Base-by-base conservation (phyloP, 2,113 vertebrate genomes). In the Saguinus imperator region DNA sequence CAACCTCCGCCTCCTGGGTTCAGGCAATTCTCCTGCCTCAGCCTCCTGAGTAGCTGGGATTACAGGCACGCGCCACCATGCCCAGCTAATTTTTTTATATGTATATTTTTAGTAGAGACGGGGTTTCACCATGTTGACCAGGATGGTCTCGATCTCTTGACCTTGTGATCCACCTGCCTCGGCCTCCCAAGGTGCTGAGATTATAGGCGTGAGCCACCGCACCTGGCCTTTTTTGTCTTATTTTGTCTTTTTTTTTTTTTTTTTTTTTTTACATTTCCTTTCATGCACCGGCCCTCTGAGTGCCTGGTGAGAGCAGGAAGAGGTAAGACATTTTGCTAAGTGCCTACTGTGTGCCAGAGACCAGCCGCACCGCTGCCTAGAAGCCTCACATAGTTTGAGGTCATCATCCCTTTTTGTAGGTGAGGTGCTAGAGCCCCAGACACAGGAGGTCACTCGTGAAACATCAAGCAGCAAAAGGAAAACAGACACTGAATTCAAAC, bases 281-380 rank as follows among this genome's bases (percentile, higher is more conserved):
- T 21, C 0, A 0, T 20, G 11, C 11, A 1, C 3, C 1, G 12
- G 48, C 13, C 43, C 29, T 37, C 73, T 40, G 55, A n/a, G 9
- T 17, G 80, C 40, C 68, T 27, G 68, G 20, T 43, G 13, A 35
- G 18, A 45, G 37, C 8, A 79, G 77, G 84, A 88, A 10, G 14
- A 64, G n/a, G 58, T 12, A 17, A 52, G 43, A 6, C 27, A 76
- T 86, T 81, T 13, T 55, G 40, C 57, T 72, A n/a, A 27, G 35
- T 32, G 25, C 37, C 48, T 25, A 4, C 66, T 75, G 11, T 0
- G 0, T 32, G 32, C 48, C 64, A 10, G 40, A 58, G 64, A 64
- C 58, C 48, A 50, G 73, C 13, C 64, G 10, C 18, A 7, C 32
- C 9, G 83, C 77, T 14, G 17, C 8, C 70, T n/a, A 3, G 57